A percentile compares a stretch with the other conserved stretches of the same genome.
These are phyloP conservation scores for Hirundo rustica DNA, from an alignment of 2,797 vertebrate genomes.

Conservation along the genomic window DNA sequence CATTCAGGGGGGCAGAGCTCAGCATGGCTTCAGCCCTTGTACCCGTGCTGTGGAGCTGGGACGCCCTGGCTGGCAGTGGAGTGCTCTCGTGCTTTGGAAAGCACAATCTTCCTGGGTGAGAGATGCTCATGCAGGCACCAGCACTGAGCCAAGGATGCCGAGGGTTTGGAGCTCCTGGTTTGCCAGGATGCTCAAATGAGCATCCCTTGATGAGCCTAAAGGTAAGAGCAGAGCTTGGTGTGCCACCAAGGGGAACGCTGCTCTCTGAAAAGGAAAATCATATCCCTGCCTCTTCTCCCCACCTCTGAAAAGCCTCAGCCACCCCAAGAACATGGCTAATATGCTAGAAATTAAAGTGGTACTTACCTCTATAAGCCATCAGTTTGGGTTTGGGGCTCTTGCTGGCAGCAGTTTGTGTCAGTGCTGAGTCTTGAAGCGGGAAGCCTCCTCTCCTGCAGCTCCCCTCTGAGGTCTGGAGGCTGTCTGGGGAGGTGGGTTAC, in stretches of 20 bases:
- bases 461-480: slow-evolving; percentile 12
- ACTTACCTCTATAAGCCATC: slow-evolving; percentile 55
- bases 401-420: slow-evolving; percentile 1
- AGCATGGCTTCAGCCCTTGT: not conserved
- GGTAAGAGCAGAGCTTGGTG: not conserved
- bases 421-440: not conserved
- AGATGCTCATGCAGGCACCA: not conserved
- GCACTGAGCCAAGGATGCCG: not conserved
- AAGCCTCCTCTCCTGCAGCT: slow-evolving; percentile 18
- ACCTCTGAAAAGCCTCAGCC: not conserved
- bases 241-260: not conserved
- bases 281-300: not conserved
- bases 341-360: slow-evolving; percentile 19
- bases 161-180: not conserved
- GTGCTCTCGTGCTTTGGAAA: not conserved
- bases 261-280: not conserved
- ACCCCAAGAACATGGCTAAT: not conserved
- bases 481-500: slow-evolving; percentile 52
- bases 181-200: not conserved
- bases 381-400: slow-evolving; percentile 12
- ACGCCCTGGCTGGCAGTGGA: not conserved
- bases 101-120: not conserved
- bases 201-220: not conserved
- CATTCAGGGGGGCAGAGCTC: not conserved
- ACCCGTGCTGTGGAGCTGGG: fast-evolving